Base-by-base conservation (phyloP, 2,888 invertebrate species). In the Sinopyrophorus schimmeli region DNA sequence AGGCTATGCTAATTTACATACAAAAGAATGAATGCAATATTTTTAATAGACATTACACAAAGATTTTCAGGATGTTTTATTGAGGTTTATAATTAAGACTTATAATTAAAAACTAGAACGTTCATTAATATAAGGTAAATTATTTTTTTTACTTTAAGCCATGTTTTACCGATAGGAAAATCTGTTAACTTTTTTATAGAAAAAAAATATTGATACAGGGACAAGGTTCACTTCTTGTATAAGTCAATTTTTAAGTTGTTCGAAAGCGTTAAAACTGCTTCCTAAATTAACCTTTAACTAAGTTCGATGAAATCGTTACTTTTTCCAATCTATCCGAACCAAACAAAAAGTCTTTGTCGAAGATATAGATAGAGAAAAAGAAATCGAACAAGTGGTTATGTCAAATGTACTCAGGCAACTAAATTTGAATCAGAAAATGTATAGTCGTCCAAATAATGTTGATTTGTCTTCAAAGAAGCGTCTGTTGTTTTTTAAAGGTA, bases 331-430 rank as follows among this genome's bases (percentile, higher is more conserved):
- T 11, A 40, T 40, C 35, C 18, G 30, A 35, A 12, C 18, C 30
- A 21, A 43, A 52, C 30, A 43, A 54, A 43, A 54, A 41, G 28
- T 48, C 27, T 26, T 35, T 53, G 51, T 53, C 47, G 37, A 48
- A 53, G 55, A 61, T 59, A 53, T 23, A 57, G 58, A 57, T 57
- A 58, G 44, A 42, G 31, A 30, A 47, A 47, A 53, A 52, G 53
- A 53, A 55, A 59, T 59, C 54, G 55, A 58, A 62, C 63, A 62
- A 62, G 62, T 62, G 61, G 59, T 62, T 62, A 63, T 59, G 63
- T 63, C 63, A 63, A 63, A 63, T 63, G 62, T 60, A 63, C 58
- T 61, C 57, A 52, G 40, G 53, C 54, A 55, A 57, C 61, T 60
- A 61, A 63, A 63, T 63, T 57, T 58, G 50, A 62, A 59, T 57